phyloP scores from a whole-genome alignment of 2,888 invertebrate species.

The Leistus spinibarbis region DNA sequence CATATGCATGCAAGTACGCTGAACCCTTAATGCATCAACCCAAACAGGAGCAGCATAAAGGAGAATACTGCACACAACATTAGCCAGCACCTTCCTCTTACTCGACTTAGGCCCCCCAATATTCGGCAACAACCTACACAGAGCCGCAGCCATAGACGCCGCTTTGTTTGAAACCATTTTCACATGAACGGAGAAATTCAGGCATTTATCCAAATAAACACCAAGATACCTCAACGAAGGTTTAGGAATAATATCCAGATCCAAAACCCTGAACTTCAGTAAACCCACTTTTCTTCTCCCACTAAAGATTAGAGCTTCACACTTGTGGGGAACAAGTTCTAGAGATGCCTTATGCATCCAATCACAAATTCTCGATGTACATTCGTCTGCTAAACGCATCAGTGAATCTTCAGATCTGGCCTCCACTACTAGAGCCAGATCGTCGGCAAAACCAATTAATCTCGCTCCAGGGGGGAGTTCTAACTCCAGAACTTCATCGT shows the following conservation, averaged over 20 bases:
- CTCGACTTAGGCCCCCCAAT: background rate
- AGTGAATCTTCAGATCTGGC: constrained; percentile 5
- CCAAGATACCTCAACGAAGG: no score
- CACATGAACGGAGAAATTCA: background rate
- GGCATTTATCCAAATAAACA: background rate
- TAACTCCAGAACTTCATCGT: constrained; percentile 32
- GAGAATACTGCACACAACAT: background rate
- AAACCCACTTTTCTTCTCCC: no score
- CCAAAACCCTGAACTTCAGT: no score
- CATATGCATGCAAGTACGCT: no score
- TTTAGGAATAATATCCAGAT: no score
- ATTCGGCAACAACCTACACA: constrained; percentile 4
- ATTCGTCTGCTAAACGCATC: background rate
- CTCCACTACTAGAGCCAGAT: constrained; percentile 1
- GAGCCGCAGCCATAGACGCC: no score
- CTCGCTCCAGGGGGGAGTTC: constrained; percentile 3
- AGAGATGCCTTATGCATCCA: constrained; percentile 13
- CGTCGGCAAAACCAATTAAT: constrained; percentile 15
- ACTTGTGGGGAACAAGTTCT: no score
- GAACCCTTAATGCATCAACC: no score
- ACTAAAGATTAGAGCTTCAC: no score
- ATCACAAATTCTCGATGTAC: background rate
- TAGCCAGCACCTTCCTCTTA: background rate
- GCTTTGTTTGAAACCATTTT: background rate
- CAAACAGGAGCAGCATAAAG: background rate